Conservation (phyloP, 2,797 vertebrate genomes). For the Euthynnus affinis region DNA sequence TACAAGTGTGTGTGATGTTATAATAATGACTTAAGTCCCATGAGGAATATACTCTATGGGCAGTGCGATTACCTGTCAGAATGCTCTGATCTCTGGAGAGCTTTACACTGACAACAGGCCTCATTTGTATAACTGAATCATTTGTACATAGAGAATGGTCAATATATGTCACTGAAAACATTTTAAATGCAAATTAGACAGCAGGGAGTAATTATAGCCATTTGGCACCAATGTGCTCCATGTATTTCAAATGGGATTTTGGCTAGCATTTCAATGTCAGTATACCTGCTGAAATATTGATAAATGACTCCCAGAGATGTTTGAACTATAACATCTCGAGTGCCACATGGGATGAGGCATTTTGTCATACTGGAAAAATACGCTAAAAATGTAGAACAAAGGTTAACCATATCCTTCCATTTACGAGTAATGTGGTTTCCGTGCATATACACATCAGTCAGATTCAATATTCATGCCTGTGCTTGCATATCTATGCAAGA, state of each 20-base stretch:
- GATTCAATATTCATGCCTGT: constrained; percentile 13
- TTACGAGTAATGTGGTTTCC: constrained; percentile 17
- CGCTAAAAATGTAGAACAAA: constrained; percentile 8
- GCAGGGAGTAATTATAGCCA: constrained; percentile 31
- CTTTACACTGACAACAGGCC: constrained; percentile 26
- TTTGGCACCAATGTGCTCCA: constrained; percentile 40
- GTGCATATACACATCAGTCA: constrained; percentile 1
- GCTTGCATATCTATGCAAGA: constrained; percentile 18
- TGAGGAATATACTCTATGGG: constrained; percentile 23
- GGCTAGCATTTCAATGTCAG: constrained; percentile 13
- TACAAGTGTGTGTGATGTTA: constrained; percentile 17
- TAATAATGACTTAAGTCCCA: constrained; percentile 36
- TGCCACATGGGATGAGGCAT: constrained; percentile 21
- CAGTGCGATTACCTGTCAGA: constrained; percentile 28
- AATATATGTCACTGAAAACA: constrained; percentile 32
- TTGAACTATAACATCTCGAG: background rate
- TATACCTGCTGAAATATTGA: constrained; percentile 25
- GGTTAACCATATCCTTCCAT: constrained; percentile 11
- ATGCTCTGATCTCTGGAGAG: constrained; percentile 33
- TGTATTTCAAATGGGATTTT: constrained; percentile 32
- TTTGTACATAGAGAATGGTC: constrained; percentile 30
- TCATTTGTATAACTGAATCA: constrained; percentile 40
- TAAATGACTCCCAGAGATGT: background rate
- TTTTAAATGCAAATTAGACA: constrained; percentile 56
- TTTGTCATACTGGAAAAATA: constrained; percentile 27